Evolutionary conservation across 2,797 vertebrate species (phyloP).

Genomic region (Pteropus rufus): DNA sequence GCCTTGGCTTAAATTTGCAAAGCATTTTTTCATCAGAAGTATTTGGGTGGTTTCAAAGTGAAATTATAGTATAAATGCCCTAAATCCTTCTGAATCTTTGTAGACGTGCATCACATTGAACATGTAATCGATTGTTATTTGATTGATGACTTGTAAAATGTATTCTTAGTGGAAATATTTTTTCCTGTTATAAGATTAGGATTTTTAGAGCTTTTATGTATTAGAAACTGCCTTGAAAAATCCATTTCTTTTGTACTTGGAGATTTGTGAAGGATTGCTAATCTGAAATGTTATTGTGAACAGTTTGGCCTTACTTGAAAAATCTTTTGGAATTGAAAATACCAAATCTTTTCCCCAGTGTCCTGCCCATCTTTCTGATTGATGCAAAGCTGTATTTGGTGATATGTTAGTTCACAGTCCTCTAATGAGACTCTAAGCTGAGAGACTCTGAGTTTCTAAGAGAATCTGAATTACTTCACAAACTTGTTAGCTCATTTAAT

Average conservation of each 20-base stretch:
- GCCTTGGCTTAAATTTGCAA: background rate
- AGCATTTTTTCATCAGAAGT: background rate
- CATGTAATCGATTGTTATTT: fast-evolving
- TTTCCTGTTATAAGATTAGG: background rate
- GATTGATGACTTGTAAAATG: background rate
- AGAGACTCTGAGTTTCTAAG: background rate
- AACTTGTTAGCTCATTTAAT: background rate
- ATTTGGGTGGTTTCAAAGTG: background rate
- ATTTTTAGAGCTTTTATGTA: background rate
- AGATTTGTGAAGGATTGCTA: background rate
- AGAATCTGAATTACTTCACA: background rate
- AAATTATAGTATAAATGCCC: background rate
- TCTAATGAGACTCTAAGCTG: background rate
- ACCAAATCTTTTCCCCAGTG: background rate
- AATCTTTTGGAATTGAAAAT: background rate
- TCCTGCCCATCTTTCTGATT: background rate
- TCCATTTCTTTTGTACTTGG: background rate
- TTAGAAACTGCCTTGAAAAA: background rate
- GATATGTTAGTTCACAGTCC: background rate
- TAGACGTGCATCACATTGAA: conserved; percentile 1
- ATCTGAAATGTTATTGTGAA: background rate
- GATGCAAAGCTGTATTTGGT: background rate
- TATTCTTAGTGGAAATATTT: conserved; percentile 4
- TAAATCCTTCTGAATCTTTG: background rate
- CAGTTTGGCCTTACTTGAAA: background rate